A percentile compares a stretch with the other conserved stretches of the same genome.
These are phyloP conservation scores for Scrobipalpa atriplicella DNA, from an alignment of 2,888 invertebrate genomes.

Conservation along the genomic window DNA sequence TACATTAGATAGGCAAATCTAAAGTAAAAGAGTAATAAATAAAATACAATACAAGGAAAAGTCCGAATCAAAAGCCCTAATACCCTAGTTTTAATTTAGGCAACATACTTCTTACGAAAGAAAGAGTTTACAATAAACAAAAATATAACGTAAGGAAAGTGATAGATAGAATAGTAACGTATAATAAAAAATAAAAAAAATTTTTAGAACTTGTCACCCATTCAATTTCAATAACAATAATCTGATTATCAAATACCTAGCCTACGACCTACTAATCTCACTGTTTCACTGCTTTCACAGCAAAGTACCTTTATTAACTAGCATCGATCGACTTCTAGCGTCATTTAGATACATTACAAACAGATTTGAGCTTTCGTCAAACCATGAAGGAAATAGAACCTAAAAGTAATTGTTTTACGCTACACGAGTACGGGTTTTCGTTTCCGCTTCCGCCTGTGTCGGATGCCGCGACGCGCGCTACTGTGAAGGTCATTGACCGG, in stretches of 20 bases:
- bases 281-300: constrained; percentile 58
- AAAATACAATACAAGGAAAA: too few species aligned
- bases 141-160: too few species aligned
- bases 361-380: constrained; percentile 53
- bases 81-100: not conserved
- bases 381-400: constrained; percentile 39
- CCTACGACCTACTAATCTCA: constrained; percentile 62
- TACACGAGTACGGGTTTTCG: constrained; percentile 74
- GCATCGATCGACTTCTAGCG: not conserved
- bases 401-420: constrained; percentile 38
- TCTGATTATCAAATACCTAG: constrained; percentile 34
- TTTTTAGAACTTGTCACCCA: constrained; percentile 8
- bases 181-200: not conserved
- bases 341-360: not conserved
- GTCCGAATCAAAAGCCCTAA: not conserved
- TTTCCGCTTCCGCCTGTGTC: constrained; percentile 65
- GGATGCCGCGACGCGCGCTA: constrained; percentile 48
- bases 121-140: not conserved
- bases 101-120: not conserved
- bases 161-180: not conserved
- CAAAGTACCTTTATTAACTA: not conserved
- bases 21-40: too few species aligned
- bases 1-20: not conserved
- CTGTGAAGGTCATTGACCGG: constrained; percentile 40
- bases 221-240: constrained; percentile 27